A percentile compares a stretch with the other conserved stretches of the same genome.
These are phyloP conservation scores for Vombatus ursinus DNA, from an alignment of 2,113 vertebrate species.

Conservation along the genomic window DNA sequence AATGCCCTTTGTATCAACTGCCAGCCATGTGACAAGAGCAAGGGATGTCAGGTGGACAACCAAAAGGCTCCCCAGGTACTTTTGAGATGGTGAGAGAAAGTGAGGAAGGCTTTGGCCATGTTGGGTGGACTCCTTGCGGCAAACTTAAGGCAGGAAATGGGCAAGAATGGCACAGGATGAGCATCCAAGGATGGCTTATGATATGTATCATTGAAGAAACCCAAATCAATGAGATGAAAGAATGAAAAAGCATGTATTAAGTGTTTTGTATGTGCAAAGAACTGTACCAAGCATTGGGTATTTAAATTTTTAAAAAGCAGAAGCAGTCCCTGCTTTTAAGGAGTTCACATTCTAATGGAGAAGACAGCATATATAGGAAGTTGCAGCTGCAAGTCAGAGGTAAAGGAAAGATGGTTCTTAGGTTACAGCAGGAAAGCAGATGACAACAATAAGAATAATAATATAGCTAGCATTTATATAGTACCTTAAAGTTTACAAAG, in stretches of 20 bases:
- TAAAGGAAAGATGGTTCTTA: neutral
- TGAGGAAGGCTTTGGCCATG: neutral
- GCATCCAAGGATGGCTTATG: neutral
- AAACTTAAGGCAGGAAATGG: neutral
- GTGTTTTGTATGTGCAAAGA: neutral
- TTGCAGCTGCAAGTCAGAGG: neutral
- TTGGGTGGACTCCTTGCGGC: neutral
- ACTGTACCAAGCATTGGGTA: neutral
- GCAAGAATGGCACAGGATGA: neutral
- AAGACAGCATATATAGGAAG: neutral
- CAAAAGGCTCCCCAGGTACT: neutral
- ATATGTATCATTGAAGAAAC: neutral
- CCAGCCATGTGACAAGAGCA: neutral
- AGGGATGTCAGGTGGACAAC: neutral
- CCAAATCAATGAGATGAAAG: neutral
- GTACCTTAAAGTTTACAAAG: neutral
- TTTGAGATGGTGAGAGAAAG: neutral
- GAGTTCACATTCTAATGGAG: neutral
- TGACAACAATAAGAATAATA: neutral
- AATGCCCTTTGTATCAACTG: neutral
- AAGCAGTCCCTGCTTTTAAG: neutral
- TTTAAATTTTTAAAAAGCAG: neutral
- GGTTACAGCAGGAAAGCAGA: neutral
- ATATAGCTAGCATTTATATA: neutral
- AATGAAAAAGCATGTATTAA: neutral